Conservation (phyloP, 2,888 invertebrate species). For the Brachyptera risi region DNA sequence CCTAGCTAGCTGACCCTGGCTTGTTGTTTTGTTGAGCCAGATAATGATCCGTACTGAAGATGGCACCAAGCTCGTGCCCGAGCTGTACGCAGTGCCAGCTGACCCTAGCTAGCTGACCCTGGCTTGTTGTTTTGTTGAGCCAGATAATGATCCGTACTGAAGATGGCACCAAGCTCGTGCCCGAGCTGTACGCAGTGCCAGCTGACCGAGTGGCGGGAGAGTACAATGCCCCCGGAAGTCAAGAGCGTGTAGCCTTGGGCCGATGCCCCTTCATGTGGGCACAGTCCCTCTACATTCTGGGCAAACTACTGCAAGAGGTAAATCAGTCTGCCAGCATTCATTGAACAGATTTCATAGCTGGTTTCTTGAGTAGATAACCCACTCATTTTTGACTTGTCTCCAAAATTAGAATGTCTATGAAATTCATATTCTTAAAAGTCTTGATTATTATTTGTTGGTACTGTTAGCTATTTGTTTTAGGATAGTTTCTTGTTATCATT, state of each 20-base stretch:
- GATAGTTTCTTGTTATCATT: too few relatives aligned
- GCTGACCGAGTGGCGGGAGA: constrained; percentile 79
- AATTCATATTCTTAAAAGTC: too few relatives aligned
- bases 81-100: constrained; percentile 93
- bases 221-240: constrained; percentile 85
- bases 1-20: too few relatives aligned
- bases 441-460: too few relatives aligned
- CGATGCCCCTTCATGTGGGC: constrained; percentile 97
- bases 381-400: too few relatives aligned
- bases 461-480: too few relatives aligned
- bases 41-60: constrained; percentile 82
- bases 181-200: constrained; percentile 91
- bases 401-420: too few relatives aligned
- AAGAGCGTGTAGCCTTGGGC: constrained; percentile 78
- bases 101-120: too few relatives aligned
- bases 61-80: constrained; percentile 85
- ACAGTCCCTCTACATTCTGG: constrained; percentile 93
- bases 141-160: constrained; percentile 77
- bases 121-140: constrained; percentile 2
- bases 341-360: too few relatives aligned
- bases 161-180: constrained; percentile 83
- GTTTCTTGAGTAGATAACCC: too few relatives aligned
- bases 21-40: constrained; percentile 39
- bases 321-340: too few relatives aligned
- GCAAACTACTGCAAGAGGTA: constrained; percentile 90